Conservation (phyloP, 2,888 invertebrate genomes). For the Erebia ligea region DNA sequence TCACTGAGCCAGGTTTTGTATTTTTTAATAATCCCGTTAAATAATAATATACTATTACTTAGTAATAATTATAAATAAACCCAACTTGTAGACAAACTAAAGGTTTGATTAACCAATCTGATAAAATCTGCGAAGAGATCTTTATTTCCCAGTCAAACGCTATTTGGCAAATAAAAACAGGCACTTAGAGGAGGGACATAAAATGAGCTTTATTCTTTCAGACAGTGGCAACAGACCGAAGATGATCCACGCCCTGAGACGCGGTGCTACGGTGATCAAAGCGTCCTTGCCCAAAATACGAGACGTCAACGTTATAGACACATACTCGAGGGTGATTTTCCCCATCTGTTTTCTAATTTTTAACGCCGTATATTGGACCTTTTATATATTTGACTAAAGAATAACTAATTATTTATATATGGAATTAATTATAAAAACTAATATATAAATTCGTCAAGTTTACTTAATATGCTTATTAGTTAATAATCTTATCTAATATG, state of each 20-base stretch:
- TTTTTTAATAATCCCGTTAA: no score
- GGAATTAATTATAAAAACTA: not conserved
- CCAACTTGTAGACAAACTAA: no score
- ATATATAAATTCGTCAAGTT: slow-evolving; percentile 4
- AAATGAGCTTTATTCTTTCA: slow-evolving; percentile 50
- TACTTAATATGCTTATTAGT: not conserved
- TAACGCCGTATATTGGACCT: slow-evolving; percentile 98
- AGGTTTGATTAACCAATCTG: no score
- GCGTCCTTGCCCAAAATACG: slow-evolving; percentile 97
- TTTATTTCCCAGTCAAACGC: no score
- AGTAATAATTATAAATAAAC: no score
- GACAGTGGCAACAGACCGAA: slow-evolving; percentile 85
- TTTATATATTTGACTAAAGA: slow-evolving; percentile 89
- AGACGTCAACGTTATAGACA: slow-evolving; percentile 99
- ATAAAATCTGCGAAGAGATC: no score
- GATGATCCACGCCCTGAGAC: slow-evolving; percentile 91
- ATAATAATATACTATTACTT: no score
- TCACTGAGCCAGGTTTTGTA: no score
- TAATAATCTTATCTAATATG: no score
- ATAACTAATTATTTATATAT: not conserved
- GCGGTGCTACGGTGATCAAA: slow-evolving; percentile 93
- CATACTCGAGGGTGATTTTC: slow-evolving; percentile 97
- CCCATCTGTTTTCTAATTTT: slow-evolving; percentile 98
- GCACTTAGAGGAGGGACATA: no score
- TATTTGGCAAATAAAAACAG: no score